These are phyloP conservation scores for Stramonita haemastoma DNA, from an alignment of 2,888 invertebrate species.

Conservation along the genomic window DNA sequence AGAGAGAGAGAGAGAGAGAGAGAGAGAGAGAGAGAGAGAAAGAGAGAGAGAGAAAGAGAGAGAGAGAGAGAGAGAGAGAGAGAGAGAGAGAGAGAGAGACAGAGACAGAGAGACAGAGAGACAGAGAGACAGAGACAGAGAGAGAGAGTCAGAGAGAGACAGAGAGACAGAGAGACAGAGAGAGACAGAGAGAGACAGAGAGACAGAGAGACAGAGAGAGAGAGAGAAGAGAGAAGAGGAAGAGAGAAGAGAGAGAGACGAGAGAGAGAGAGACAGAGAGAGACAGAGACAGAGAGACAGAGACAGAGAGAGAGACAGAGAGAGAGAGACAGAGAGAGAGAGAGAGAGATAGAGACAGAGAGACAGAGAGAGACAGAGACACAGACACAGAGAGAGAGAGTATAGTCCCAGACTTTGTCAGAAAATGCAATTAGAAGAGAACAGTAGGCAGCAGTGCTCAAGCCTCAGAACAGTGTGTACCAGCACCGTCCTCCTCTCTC, in stretches of 20 bases:
- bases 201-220: no score
- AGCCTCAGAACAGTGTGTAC: conserved; percentile 20
- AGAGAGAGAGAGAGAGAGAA: background rate
- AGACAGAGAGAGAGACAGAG: no score
- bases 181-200: background rate
- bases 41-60: background rate
- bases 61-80: background rate
- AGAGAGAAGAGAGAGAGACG: no score
- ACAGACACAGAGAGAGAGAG: no score
- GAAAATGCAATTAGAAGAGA: background rate
- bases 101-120: background rate
- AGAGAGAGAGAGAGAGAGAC: background rate
- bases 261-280: no score
- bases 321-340: no score
- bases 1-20: background rate
- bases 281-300: no score
- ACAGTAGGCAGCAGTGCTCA: background rate
- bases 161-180: background rate
- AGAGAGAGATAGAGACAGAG: no score
- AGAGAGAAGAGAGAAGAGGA: no score
- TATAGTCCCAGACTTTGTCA: background rate
- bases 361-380: no score
- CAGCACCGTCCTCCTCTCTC: background rate
- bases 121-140: background rate
- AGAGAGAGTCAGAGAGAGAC: background rate